Conservation (phyloP, 2,888 invertebrate genomes). For the Lasioglossum villosulum region DNA sequence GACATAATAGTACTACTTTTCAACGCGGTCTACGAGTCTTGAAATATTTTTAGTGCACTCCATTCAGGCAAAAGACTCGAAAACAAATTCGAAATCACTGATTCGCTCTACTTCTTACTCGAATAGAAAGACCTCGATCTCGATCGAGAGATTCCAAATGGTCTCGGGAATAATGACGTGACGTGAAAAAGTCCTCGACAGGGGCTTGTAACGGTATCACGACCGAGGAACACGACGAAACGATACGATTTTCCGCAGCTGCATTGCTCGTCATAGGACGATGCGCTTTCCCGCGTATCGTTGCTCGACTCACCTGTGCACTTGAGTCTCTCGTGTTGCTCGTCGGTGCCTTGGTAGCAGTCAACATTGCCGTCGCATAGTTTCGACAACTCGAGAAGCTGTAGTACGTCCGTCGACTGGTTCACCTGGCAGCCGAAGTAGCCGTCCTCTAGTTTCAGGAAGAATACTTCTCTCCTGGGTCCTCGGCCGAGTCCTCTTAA, state of each 20-base stretch:
- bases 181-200: background rate
- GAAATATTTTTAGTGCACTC: background rate
- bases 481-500: conserved; percentile 92
- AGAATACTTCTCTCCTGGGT: conserved; percentile 97
- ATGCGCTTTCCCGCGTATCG: background rate
- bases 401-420: conserved; percentile 97
- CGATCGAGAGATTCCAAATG: background rate
- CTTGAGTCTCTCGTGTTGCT: conserved; percentile 94
- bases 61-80: too few relatives aligned
- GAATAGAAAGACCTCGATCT: background rate
- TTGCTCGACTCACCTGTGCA: conserved; percentile 91
- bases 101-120: background rate
- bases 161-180: conserved; percentile 13
- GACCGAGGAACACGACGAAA: conserved; percentile 28
- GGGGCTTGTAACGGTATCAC: conserved; percentile 55
- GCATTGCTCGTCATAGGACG: conserved; percentile 1
- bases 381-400: conserved; percentile 97
- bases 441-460: conserved; percentile 98
- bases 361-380: conserved; percentile 96
- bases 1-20: background rate
- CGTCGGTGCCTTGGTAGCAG: conserved; percentile 96
- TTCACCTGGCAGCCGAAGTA: conserved; percentile 99
- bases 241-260: conserved; percentile 14
- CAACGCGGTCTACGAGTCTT: background rate
- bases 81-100: background rate